Percentiles rank a stretch among this genome's conserved stretches.
These are phyloP conservation scores for Passer montanus DNA, from an alignment of 2,113 vertebrate genomes.

Conservation along the genomic window DNA sequence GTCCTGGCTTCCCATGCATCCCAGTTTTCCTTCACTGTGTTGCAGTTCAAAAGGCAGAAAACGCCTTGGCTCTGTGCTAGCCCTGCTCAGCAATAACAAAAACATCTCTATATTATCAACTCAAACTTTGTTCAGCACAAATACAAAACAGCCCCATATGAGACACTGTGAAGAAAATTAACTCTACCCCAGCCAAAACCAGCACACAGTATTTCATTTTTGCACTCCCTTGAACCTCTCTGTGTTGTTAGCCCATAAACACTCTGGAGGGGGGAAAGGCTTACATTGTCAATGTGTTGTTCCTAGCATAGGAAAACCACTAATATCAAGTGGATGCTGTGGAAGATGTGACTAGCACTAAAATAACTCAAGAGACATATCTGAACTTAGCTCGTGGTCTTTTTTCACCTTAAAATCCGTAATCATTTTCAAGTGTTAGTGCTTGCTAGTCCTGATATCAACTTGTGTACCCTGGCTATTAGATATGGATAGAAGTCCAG, in stretches of 20 bases:
- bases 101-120: background rate
- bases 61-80: background rate
- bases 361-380: background rate
- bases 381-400: background rate
- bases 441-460: background rate
- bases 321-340: background rate
- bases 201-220: fast-evolving
- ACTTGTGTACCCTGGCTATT: background rate
- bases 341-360: background rate
- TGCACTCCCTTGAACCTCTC: background rate
- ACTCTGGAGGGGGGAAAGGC: background rate
- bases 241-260: background rate
- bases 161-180: background rate
- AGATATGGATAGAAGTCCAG: background rate
- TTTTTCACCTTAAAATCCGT: background rate
- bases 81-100: background rate
- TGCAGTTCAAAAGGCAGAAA: background rate
- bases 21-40: background rate
- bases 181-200: background rate
- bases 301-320: background rate
- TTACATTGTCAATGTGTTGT: background rate
- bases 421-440: background rate
- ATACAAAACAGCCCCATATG: background rate
- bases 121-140: background rate
- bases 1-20: background rate